phyloP scores from a whole-genome alignment of 2,797 vertebrate genomes.

The Sebastes goodei region DNA sequence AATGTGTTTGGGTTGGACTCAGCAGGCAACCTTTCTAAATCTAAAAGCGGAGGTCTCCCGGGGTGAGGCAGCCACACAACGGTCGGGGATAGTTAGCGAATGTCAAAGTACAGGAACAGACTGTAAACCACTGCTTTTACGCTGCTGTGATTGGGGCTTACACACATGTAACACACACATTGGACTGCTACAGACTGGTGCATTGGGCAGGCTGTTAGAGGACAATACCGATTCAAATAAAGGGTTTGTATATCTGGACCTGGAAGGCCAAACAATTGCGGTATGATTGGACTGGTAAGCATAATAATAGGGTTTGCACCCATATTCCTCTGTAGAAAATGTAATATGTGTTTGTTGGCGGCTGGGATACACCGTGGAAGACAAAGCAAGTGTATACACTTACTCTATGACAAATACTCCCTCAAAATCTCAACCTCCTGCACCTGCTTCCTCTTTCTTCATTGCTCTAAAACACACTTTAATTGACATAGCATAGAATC shows the following conservation, averaged over 20 bases:
- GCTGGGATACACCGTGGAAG: background rate
- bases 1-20: conserved; percentile 67
- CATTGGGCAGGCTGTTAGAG: background rate
- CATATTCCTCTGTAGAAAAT: conserved; percentile 15
- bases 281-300: conserved; percentile 19
- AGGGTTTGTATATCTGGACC: conserved; percentile 19
- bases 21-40: conserved; percentile 62
- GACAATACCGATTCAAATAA: conserved; percentile 25
- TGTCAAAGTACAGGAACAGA: conserved; percentile 56
- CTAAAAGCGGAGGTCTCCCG: conserved; percentile 66
- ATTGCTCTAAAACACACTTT: conserved; percentile 37
- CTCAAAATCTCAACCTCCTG: background rate
- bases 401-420: conserved; percentile 13
- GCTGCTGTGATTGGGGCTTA: conserved; percentile 16
- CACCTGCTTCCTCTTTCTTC: background rate
- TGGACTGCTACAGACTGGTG: background rate
- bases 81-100: conserved; percentile 55
- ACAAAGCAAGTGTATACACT: background rate
- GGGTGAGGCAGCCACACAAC: conserved; percentile 62
- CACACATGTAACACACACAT: background rate
- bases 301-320: conserved; percentile 41
- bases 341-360: conserved; percentile 28
- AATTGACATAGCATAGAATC: conserved; percentile 37
- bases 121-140: conserved; percentile 34
- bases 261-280: conserved; percentile 28